Evolutionary conservation across 2,113 vertebrate genomes (phyloP).

Genomic region (Murina feae): DNA sequence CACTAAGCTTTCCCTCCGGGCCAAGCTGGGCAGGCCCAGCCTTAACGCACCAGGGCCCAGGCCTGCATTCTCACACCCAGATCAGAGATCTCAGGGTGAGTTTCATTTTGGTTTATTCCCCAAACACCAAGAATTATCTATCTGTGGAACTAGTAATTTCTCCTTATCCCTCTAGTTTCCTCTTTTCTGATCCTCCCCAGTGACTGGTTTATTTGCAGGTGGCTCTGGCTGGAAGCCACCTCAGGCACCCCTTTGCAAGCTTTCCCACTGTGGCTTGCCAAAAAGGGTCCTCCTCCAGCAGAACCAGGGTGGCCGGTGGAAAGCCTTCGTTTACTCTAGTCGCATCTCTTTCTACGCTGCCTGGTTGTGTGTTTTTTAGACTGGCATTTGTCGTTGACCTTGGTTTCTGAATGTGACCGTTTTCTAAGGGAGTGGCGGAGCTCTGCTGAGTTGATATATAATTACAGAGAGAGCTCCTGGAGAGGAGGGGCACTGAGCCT

Average conservation of each 20-base stretch:
- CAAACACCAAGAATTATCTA: constrained; percentile 37
- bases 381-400: constrained; percentile 53
- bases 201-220: constrained; percentile 46
- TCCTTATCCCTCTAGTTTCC: constrained; percentile 15
- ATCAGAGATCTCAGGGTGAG: neutral
- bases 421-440: neutral
- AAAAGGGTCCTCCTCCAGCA: constrained; percentile 33
- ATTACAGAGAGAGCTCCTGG: neutral
- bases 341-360: constrained; percentile 24
- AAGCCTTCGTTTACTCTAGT: constrained; percentile 44
- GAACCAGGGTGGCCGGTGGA: constrained; percentile 46
- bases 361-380: neutral
- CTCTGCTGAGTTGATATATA: neutral
- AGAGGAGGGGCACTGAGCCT: neutral
- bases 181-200: constrained; percentile 42
- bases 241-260: constrained; percentile 14
- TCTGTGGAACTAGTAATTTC: constrained; percentile 35
- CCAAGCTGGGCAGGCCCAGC: neutral
- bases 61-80: neutral
- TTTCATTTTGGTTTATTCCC: constrained; percentile 39
- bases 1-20: neutral
- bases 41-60: neutral
- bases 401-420: constrained; percentile 28
- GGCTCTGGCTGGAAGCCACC: constrained; percentile 54
- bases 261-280: constrained; percentile 1